Evolutionary conservation across 2,888 invertebrate genomes (phyloP).

Genomic region (Criorhina ranunculi): DNA sequence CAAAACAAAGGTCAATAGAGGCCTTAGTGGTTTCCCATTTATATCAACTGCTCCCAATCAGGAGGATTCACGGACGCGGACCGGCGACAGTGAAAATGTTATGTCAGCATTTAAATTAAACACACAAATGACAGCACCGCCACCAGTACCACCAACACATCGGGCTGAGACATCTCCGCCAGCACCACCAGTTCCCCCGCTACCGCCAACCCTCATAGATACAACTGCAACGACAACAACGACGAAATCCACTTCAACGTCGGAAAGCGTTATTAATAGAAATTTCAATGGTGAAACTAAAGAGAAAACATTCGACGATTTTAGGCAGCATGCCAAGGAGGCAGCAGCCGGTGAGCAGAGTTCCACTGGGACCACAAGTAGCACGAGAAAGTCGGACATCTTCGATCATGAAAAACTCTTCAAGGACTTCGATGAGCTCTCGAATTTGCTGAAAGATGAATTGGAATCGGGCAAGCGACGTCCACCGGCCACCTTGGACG

Average conservation of each 20-base stretch:
- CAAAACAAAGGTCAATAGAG: slow-evolving; percentile 6
- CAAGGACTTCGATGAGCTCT: slow-evolving; percentile 84
- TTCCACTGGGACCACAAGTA: too few relatives aligned
- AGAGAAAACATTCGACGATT: slow-evolving; percentile 80
- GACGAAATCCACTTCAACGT: slow-evolving; percentile 72
- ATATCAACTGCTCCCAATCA: slow-evolving; percentile 8
- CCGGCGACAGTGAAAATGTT: slow-evolving; percentile 78
- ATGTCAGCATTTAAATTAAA: slow-evolving; percentile 84
- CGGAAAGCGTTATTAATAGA: slow-evolving; percentile 77
- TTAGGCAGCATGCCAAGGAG: slow-evolving; percentile 84
- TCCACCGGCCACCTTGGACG: slow-evolving; percentile 65
- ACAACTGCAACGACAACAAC: slow-evolving; percentile 66
- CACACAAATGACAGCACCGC: slow-evolving; percentile 68
- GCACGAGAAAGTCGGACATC: slow-evolving; percentile 62
- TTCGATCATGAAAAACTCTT: slow-evolving; percentile 83
- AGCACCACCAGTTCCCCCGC: slow-evolving; percentile 66
- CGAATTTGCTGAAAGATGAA: slow-evolving; percentile 82
- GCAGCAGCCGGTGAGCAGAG: slow-evolving; percentile 79
- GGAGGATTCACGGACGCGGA: slow-evolving; percentile 43
- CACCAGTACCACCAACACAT: slow-evolving; percentile 68
- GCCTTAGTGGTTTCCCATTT: slow-evolving; percentile 45
- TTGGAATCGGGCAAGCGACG: slow-evolving; percentile 80
- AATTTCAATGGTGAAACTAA: slow-evolving; percentile 57
- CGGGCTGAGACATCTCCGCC: slow-evolving; percentile 56
- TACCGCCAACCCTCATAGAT: slow-evolving; percentile 49